Evolutionary conservation across 2,113 vertebrate genomes (phyloP).

Genomic region (Leucopsar rothschildi): DNA sequence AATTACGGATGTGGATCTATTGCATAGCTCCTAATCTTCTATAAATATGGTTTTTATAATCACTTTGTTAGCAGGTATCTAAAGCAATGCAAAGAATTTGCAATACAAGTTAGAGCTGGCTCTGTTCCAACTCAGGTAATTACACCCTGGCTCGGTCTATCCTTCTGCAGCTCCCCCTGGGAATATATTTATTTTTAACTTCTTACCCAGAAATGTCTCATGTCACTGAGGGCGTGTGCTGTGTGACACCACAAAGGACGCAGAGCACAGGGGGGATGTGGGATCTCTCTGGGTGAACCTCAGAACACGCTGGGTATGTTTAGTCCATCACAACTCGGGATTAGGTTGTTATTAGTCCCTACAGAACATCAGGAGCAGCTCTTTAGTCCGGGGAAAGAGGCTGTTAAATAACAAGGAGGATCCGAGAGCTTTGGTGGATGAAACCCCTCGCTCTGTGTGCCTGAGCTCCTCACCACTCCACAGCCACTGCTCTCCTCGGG

Average conservation of each 20-base stretch:
- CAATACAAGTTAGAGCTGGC: slow-evolving; percentile 38
- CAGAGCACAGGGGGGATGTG: not conserved
- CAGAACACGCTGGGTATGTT: not conserved
- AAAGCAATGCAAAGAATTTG: slow-evolving; percentile 59
- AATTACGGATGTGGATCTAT: slow-evolving; percentile 61
- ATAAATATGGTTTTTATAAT: slow-evolving; percentile 67
- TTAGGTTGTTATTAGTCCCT: slow-evolving; percentile 23
- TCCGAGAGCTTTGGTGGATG: not conserved
- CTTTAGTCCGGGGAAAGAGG: not conserved
- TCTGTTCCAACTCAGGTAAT: slow-evolving; percentile 56
- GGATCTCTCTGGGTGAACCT: not conserved
- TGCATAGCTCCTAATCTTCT: slow-evolving; percentile 58
- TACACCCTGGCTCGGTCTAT: not conserved
- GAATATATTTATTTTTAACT: slow-evolving; percentile 46
- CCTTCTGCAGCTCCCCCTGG: not conserved
- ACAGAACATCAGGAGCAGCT: not conserved
- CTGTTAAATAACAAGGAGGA: not conserved
- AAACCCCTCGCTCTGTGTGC: not conserved
- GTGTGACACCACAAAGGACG: not conserved
- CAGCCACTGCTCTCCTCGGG: not conserved
- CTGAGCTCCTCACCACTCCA: not conserved
- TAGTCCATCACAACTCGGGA: not conserved
- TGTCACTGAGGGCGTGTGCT: not conserved
- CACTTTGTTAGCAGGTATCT: slow-evolving; percentile 65
- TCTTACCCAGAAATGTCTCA: not conserved